Conservation (phyloP, 2,797 vertebrate species). For the Leptodactylus fallax region DNA sequence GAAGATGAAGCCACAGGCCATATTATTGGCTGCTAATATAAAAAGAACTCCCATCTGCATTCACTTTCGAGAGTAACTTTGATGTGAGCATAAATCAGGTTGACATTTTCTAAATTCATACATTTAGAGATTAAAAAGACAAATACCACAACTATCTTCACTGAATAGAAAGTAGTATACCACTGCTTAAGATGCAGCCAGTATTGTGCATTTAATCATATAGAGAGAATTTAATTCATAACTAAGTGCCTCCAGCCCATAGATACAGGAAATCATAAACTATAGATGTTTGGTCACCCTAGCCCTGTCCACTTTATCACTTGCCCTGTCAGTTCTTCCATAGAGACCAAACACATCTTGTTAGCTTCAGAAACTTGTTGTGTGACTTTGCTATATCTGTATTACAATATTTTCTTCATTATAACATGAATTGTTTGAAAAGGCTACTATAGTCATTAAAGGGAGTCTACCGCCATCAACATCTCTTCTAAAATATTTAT, state of each 20-base stretch:
- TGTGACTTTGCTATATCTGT: no score
- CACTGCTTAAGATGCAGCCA: slow-evolving; percentile 12
- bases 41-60: slow-evolving; percentile 51
- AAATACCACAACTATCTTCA: slow-evolving; percentile 39
- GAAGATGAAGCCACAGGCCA: slow-evolving; percentile 40
- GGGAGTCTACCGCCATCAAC: no score
- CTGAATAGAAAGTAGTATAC: slow-evolving; percentile 32
- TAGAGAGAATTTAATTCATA: slow-evolving; percentile 20
- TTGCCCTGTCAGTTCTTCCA: neutral
- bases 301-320: neutral
- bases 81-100: slow-evolving; percentile 57
- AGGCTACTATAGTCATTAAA: no score
- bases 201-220: slow-evolving; percentile 26
- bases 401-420: no score
- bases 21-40: slow-evolving; percentile 55
- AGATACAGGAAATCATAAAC: slow-evolving; percentile 18
- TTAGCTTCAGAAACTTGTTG: neutral
- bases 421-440: no score
- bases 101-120: slow-evolving; percentile 55
- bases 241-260: slow-evolving; percentile 4
- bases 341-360: neutral
- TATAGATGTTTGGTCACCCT: neutral
- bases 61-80: slow-evolving; percentile 46
- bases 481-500: no score
- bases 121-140: slow-evolving; percentile 43